A percentile compares a stretch with the other conserved stretches of the same genome.
Evolutionary conservation across 2,888 invertebrate species (phyloP).

Genomic region (Gibbula magus): DNA sequence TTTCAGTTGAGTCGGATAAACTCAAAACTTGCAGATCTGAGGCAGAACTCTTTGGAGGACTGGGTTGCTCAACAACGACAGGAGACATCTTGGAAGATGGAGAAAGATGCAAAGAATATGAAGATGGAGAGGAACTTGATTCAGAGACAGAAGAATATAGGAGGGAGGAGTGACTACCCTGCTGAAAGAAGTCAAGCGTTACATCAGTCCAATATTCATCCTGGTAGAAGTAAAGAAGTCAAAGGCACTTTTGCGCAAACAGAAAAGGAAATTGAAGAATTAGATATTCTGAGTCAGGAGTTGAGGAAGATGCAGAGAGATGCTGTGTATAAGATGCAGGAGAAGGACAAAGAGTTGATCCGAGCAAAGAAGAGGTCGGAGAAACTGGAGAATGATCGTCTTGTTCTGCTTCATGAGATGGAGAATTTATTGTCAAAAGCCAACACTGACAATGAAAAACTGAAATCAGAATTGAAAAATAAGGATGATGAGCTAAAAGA

Average conservation of each 20-base stretch:
- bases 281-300: not conserved
- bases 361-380: conserved; percentile 28
- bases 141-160: not conserved
- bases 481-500: conserved; percentile 47
- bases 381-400: conserved; percentile 47
- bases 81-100: not conserved
- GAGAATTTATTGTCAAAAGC: conserved; percentile 55
- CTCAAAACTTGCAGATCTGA: not conserved
- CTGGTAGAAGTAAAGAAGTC: too few species aligned
- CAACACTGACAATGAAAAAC: conserved; percentile 49
- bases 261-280: not conserved
- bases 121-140: not conserved
- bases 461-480: conserved; percentile 47
- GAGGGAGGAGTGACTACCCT: not conserved
- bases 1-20: conserved; percentile 1
- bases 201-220: not conserved
- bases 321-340: not conserved
- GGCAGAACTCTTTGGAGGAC: not conserved
- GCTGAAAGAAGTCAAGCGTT: not conserved
- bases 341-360: conserved; percentile 29
- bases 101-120: not conserved
- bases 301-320: not conserved
- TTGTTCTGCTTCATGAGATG: conserved; percentile 51
- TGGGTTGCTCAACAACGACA: not conserved
- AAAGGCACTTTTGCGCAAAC: not conserved